A percentile compares a stretch with the other conserved stretches of the same genome.
phyloP scores from a whole-genome alignment of 2,888 invertebrate genomes.

The Empis stercorea region DNA sequence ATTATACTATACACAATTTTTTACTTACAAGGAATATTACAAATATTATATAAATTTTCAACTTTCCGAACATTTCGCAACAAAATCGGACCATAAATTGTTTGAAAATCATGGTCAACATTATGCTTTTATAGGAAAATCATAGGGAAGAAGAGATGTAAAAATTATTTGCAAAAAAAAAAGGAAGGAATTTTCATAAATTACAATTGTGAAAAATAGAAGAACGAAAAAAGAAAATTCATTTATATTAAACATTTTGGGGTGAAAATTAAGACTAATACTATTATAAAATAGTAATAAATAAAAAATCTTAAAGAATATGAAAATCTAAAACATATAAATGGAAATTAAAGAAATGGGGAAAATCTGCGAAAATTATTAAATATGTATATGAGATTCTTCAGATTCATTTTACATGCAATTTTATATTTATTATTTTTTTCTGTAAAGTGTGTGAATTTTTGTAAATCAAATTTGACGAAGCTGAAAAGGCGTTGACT shows the following conservation, averaged over 20 bases:
- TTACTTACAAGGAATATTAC: constrained; percentile 30
- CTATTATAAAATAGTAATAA: too few relatives aligned
- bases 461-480: constrained; percentile 11
- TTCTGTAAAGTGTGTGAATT: constrained; percentile 2
- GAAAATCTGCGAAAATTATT: constrained; percentile 10
- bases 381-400: constrained; percentile 10
- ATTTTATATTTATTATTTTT: neutral
- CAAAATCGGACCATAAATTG: constrained; percentile 31
- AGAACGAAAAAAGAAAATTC: too few relatives aligned
- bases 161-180: too few relatives aligned
- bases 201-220: too few relatives aligned
- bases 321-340: too few relatives aligned
- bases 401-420: constrained; percentile 8
- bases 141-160: too few relatives aligned
- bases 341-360: too few relatives aligned
- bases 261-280: too few relatives aligned
- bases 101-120: constrained; percentile 24
- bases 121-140: constrained; percentile 33
- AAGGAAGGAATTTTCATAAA: too few relatives aligned
- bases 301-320: too few relatives aligned
- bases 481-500: neutral
- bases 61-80: constrained; percentile 29
- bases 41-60: constrained; percentile 19
- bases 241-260: too few relatives aligned
- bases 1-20: too few relatives aligned